A percentile compares a stretch with the other conserved stretches of the same genome.
These are phyloP conservation scores for Anguilla japonica DNA, from an alignment of 2,113 vertebrate species.

Conservation along the genomic window DNA sequence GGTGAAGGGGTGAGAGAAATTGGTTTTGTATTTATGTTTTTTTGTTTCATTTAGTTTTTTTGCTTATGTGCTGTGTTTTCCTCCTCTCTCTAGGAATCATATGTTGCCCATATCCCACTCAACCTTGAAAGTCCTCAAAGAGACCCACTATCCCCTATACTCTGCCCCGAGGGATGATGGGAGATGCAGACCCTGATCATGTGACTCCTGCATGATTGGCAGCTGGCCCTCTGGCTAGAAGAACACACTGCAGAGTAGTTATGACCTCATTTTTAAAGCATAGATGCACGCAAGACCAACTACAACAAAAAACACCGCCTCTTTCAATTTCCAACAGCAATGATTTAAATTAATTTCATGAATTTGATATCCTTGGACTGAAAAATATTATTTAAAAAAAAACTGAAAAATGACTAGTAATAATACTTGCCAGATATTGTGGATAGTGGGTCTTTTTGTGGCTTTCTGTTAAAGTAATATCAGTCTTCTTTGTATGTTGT, in stretches of 20 bases:
- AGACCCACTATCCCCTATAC: slow-evolving; percentile 99
- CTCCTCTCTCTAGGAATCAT: slow-evolving; percentile 99
- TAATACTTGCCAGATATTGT: slow-evolving; percentile 55
- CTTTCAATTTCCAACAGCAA: slow-evolving; percentile 36
- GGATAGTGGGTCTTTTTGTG: slow-evolving; percentile 99
- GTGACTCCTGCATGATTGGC: slow-evolving; percentile 88
- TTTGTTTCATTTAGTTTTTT: slow-evolving; percentile 79
- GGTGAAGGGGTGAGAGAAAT: slow-evolving; percentile 27
- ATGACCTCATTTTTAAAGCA: slow-evolving; percentile 80
- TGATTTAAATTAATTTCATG: slow-evolving; percentile 34
- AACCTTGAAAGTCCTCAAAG: slow-evolving; percentile 99
- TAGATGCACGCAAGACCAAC: slow-evolving; percentile 79
- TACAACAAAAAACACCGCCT: slow-evolving; percentile 57
- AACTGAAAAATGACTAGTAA: slow-evolving; percentile 59
- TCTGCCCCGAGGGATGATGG: slow-evolving; percentile 92
- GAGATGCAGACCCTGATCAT: slow-evolving; percentile 95
- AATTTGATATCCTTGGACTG: slow-evolving; percentile 8
- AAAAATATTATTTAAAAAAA: slow-evolving; percentile 17
- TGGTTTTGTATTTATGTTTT: slow-evolving; percentile 68
- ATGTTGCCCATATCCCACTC: slow-evolving; percentile 99
- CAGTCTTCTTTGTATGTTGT: slow-evolving; percentile 37
- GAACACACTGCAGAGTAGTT: slow-evolving; percentile 88
- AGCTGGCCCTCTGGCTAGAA: slow-evolving; percentile 92
- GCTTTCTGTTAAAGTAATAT: slow-evolving; percentile 82
- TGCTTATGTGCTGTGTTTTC: slow-evolving; percentile 99